phyloP scores from a whole-genome alignment of 2,797 vertebrate genomes.

The Gymnopithys bicolor region DNA sequence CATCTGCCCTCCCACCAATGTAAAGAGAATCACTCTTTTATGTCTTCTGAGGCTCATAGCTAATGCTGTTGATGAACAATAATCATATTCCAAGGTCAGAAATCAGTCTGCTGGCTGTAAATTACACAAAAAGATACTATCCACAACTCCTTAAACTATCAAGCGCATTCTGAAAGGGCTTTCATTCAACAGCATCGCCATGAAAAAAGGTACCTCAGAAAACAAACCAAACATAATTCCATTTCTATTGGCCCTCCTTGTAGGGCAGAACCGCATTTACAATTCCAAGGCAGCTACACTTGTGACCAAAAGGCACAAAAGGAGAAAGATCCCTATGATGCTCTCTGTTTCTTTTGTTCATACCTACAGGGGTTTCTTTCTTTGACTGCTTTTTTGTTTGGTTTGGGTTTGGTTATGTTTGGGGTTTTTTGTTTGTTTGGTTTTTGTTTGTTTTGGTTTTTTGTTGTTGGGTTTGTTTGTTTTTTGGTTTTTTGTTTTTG shows the following conservation, averaged over 20 bases:
- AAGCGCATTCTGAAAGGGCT: background rate
- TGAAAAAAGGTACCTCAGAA: background rate
- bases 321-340: background rate
- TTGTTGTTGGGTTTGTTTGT: no score
- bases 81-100: background rate
- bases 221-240: fast-evolving
- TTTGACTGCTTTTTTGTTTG: background rate
- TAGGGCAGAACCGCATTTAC: background rate
- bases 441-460: background rate
- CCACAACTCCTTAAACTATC: background rate
- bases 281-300: background rate
- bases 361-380: background rate
- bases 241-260: background rate
- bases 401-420: no score
- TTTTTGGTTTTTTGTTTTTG: no score
- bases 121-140: background rate
- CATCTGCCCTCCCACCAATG: background rate
- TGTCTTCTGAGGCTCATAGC: background rate
- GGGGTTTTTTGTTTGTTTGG: background rate
- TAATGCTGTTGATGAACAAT: background rate
- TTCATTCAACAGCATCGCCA: background rate
- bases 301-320: background rate
- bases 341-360: background rate
- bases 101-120: background rate
- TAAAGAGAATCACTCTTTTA: background rate